phyloP scores from a whole-genome alignment of 1,140 invertebrate species.

The Diabrotica virgifera region DNA sequence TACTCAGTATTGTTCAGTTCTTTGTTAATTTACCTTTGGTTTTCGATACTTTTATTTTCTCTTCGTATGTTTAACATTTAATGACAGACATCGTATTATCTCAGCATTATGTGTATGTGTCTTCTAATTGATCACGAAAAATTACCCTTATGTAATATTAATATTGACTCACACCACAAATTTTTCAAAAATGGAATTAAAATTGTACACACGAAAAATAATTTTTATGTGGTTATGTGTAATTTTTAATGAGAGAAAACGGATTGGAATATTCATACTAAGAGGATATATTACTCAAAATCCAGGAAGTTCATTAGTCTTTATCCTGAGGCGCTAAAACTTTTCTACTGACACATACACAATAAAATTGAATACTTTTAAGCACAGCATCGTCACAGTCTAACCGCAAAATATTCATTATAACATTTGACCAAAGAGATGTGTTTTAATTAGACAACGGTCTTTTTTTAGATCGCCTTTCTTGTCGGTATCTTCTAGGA shows the following conservation, averaged over 20 bases:
- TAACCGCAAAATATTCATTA: neutral
- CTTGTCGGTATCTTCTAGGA: too few relatives aligned
- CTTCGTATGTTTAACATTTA: too few relatives aligned
- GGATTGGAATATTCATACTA: neutral
- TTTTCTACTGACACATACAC: slow-evolving; percentile 10
- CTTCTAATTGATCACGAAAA: too few relatives aligned
- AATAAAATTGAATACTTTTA: neutral
- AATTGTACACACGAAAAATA: too few relatives aligned
- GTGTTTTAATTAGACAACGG: neutral
- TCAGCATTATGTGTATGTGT: too few relatives aligned
- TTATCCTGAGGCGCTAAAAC: neutral
- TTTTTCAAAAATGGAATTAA: too few relatives aligned
- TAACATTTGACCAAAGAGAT: neutral
- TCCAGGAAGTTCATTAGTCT: slow-evolving; percentile 12
- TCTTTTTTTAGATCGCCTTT: neutral
- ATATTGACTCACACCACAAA: too few relatives aligned
- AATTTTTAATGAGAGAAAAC: neutral
- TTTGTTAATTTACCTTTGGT: too few relatives aligned
- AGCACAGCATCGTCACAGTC: neutral
- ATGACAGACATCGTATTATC: too few relatives aligned
- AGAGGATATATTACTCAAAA: slow-evolving; percentile 5
- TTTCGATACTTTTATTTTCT: too few relatives aligned
- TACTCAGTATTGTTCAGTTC: too few relatives aligned
- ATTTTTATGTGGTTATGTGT: neutral
- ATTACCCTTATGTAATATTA: too few relatives aligned